Evolutionary conservation across 1,140 invertebrate species (phyloP).

Genomic region (Macrotrachela quadricornifera): DNA sequence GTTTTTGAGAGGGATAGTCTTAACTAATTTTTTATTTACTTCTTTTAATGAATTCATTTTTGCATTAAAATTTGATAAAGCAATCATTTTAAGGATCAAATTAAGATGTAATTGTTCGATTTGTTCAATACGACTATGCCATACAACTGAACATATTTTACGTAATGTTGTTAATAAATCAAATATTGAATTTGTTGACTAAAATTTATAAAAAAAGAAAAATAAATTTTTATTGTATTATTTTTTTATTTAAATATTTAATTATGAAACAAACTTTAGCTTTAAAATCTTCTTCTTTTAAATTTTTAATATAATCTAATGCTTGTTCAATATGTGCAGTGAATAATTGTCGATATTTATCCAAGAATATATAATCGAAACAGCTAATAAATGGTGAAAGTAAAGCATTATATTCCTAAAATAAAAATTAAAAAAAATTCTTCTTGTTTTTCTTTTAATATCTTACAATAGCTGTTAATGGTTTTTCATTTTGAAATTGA

Average conservation of each 20-base stretch:
- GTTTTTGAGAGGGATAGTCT: not conserved
- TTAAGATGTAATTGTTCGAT: slow-evolving; percentile 32
- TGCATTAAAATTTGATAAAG: slow-evolving; percentile 36
- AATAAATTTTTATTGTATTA: not conserved
- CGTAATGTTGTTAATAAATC: slow-evolving; percentile 34
- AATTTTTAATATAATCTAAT: slow-evolving; percentile 24
- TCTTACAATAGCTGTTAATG: too few relatives aligned
- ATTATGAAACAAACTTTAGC: slow-evolving; percentile 24
- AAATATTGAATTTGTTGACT: slow-evolving; percentile 33
- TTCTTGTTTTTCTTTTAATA: too few relatives aligned
- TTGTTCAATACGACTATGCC: slow-evolving; percentile 28
- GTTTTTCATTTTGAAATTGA: too few relatives aligned
- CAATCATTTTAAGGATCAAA: slow-evolving; percentile 34
- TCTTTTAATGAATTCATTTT: slow-evolving; percentile 38
- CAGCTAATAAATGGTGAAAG: too few relatives aligned
- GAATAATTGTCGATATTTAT: too few relatives aligned
- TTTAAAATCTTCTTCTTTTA: slow-evolving; percentile 33
- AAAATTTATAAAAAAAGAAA: slow-evolving; percentile 12
- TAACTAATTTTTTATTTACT: slow-evolving; percentile 14
- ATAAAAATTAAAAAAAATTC: too few relatives aligned
- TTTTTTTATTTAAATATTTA: not conserved
- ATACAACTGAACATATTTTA: slow-evolving; percentile 31
- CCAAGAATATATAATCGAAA: too few relatives aligned
- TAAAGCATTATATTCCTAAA: too few relatives aligned
- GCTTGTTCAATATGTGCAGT: slow-evolving; percentile 19